Base-by-base conservation (phyloP, 2,113 vertebrate species). In the Uria lomvia region DNA sequence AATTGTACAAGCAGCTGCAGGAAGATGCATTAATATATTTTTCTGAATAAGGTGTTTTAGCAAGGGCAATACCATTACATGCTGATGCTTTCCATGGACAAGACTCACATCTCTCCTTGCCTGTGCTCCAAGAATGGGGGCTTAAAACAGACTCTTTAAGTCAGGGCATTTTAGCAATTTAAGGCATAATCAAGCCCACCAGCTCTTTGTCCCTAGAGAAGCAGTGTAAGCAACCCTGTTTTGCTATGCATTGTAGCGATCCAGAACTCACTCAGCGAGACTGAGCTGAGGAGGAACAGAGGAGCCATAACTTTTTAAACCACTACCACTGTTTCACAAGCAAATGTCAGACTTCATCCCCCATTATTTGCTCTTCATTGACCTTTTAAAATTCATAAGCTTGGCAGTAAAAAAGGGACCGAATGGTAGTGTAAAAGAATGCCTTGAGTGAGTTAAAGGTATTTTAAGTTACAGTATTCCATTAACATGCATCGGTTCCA, bases 291-390 rank as follows among this genome's bases (percentile, higher is more conserved):
- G 43, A 82, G 13, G 56, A 92, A 87, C 13, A 85, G 56, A 90
- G 55, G 88, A 96, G 70, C 60, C 2, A 0, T 47, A 90, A 81
- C 73, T 94, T 91, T 91, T 90, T 72, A 43, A 96, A 93, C 47
- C 62, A 56, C 43, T 60, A 75, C 42, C 32, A 88, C 82, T 71
- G 65, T 81, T 96, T 87, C 71, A 86, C 63, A 96, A 73, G 91
- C 71, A 95, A 95, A 93, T 86, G 62, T 92, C 94, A 95, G 70
- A 60, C 70, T 94, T 94, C 50, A 94, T 90, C 71, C 71, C 36
- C 49, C 79, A 72, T 88, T 80, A 93, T 94, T 95, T 95, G 86
- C 29, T 92, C 82, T 93, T 88, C 82, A 70, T 86, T 68, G 71
- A 92, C 86, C 58, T 96, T 96, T 94, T 60, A 85, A 87, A 96